Percentiles rank a stretch among this genome's conserved stretches.
These are phyloP conservation scores for Tiaroga cobitis DNA, from an alignment of 2,797 vertebrate species.

Conservation along the genomic window DNA sequence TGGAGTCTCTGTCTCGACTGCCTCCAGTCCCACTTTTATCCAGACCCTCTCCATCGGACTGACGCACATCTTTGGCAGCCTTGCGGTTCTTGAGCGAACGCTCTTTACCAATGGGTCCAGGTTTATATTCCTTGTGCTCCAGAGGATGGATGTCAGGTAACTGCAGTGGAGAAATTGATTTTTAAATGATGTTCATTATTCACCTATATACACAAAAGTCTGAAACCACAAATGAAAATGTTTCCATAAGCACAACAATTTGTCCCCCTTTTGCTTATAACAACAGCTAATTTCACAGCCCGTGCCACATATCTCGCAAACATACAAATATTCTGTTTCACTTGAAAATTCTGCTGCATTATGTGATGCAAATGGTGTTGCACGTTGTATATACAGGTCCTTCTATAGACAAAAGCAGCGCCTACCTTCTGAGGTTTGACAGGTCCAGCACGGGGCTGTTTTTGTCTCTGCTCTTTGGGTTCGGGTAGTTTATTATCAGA, in stretches of 20 bases:
- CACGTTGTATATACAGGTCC: not conserved
- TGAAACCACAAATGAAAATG: not conserved
- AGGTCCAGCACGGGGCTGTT: conserved; percentile 92
- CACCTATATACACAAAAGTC: not conserved
- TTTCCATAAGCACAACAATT: no score
- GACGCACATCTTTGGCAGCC: conserved; percentile 89
- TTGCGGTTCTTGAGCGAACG: conserved; percentile 97
- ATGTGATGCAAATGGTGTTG: not conserved
- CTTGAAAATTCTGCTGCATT: not conserved
- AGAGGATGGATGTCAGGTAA: conserved; percentile 91
- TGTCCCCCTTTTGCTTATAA: not conserved
- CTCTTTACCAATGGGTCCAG: conserved; percentile 97
- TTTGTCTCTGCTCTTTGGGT: conserved; percentile 98
- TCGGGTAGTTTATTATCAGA: conserved; percentile 89
- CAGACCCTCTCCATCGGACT: conserved; percentile 86
- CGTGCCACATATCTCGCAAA: not conserved
- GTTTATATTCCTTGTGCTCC: conserved; percentile 97
- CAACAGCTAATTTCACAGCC: not conserved
- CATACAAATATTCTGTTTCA: not conserved
- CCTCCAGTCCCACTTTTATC: conserved; percentile 83
- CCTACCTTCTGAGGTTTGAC: conserved; percentile 97
- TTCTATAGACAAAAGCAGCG: not conserved
- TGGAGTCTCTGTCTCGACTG: conserved; percentile 84
- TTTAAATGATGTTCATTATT: not conserved
- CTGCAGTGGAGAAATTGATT: conserved; percentile 67